Base-by-base conservation (phyloP, 2,113 vertebrate genomes). In the Ailurus styani region DNA sequence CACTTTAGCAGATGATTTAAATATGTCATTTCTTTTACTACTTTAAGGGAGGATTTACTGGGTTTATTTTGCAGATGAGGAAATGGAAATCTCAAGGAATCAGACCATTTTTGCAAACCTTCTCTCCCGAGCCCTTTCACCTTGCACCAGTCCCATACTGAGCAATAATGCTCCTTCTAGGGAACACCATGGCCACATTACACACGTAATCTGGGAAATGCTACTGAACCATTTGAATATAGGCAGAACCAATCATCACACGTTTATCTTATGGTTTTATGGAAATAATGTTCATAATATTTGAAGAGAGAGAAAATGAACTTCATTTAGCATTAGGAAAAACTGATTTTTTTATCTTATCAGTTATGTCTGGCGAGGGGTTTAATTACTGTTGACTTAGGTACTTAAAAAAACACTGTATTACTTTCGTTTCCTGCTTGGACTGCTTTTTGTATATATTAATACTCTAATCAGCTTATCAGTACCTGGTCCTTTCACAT, bases 301-400 rank as follows among this genome's bases (percentile, higher is more conserved):
- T 54, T 73, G 70, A 88, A 78, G 82, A 84, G 8, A 17, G 31
- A 92, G 23, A 73, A 82, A 97, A 90, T 73, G 47, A 88, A 45
- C 29, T 84, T 93, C 27, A 88, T 85, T 89, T 68, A 96, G n/a
- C 21, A 75, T 62, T 93, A 90, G n/a, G 79, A 47, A 79, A 96
- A 77, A 20, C 1, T 42, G 13, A 45, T 64, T 0, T 50, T 83
- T 83, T 93, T 78, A 34, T 10, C 23, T 86, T 50, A 68, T 47
- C 73, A 47, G 2, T 77, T 70, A 70, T 89, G 50, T 75, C 37
- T 82, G 27, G 47, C 20, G 4, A 93, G 18, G 29, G 7, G 4
- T 87, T 7, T 47, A 68, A 81, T 75, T 37, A 55, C 52, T 66
- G 13, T 23, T 64, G 34, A 45, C 27, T 83, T 87, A 50, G 23